These are phyloP conservation scores for Porites lutea DNA, from an alignment of 64 coral and sea anemone genomes.

Conservation along the genomic window DNA sequence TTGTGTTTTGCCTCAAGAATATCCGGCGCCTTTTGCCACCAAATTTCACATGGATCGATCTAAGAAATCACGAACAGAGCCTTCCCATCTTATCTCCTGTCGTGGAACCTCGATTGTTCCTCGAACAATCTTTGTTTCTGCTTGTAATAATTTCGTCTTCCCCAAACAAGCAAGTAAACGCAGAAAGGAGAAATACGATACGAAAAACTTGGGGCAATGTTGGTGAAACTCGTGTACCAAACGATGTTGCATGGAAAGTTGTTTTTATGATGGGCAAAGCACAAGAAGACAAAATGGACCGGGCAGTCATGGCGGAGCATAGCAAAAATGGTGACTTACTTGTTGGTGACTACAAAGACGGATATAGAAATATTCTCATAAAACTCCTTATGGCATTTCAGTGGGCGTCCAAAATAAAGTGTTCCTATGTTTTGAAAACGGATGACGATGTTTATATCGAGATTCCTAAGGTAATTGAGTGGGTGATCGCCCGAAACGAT, in stretches of 20 bases:
- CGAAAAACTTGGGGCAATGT: conserved; percentile 67
- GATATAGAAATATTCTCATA: conserved; percentile 64
- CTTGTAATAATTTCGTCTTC: conserved; percentile 80
- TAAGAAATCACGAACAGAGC: conserved; percentile 18
- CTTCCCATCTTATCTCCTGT: conserved; percentile 44
- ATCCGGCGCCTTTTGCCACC: neutral
- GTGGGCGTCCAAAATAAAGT: conserved; percentile 70
- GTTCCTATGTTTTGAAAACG: conserved; percentile 61
- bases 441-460: conserved; percentile 90
- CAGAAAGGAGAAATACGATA: conserved; percentile 54
- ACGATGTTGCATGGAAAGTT: conserved; percentile 25
- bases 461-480: conserved; percentile 67
- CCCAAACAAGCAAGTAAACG: conserved; percentile 32
- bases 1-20: neutral
- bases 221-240: neutral
- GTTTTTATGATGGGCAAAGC: conserved; percentile 81
- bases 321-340: conserved; percentile 77
- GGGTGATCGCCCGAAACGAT: conserved; percentile 45
- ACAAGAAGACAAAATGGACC: neutral
- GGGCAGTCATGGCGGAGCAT: conserved; percentile 49
- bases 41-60: neutral
- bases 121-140: conserved; percentile 21
- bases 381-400: conserved; percentile 76
- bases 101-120: neutral
- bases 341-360: conserved; percentile 73